Percentiles rank a stretch among this genome's conserved stretches.
Conservation (phyloP, 2,797 vertebrate species). For the Catharus ustulatus region DNA sequence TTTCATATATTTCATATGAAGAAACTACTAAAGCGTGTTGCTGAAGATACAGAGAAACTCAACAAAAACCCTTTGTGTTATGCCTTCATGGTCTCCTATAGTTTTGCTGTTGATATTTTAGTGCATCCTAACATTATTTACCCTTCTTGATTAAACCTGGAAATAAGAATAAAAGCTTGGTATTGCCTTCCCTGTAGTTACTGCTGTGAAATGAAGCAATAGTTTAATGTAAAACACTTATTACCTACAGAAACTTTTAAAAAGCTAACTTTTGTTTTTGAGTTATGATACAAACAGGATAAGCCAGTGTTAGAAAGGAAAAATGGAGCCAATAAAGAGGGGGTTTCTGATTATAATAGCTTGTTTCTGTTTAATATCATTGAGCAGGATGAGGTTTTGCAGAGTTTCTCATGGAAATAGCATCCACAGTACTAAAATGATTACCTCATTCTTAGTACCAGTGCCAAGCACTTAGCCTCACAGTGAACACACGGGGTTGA, state of each 20-base stretch:
- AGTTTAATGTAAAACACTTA: not conserved
- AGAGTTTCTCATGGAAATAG: slow-evolving; percentile 86
- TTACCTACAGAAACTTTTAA: slow-evolving; percentile 2
- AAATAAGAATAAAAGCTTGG: not conserved
- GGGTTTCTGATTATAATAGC: slow-evolving; percentile 72
- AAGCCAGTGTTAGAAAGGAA: slow-evolving; percentile 64
- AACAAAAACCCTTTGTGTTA: accelerated
- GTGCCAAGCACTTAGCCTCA: slow-evolving; percentile 80
- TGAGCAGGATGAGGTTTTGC: slow-evolving; percentile 71
- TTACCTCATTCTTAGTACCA: slow-evolving; percentile 83
- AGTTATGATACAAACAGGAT: slow-evolving; percentile 48
- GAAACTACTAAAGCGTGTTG: not conserved
- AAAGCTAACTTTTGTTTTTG: slow-evolving; percentile 58
- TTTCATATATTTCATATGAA: not conserved
- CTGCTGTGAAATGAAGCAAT: not conserved
- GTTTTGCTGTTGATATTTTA: not conserved
- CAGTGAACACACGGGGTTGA: slow-evolving; percentile 69
- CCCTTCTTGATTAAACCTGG: not conserved
- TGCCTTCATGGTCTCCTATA: not conserved
- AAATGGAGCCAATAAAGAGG: slow-evolving; percentile 64
- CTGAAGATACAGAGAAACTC: not conserved
- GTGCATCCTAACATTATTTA: not conserved
- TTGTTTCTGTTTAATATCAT: slow-evolving; percentile 80
- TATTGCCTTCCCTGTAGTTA: not conserved
- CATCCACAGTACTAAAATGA: slow-evolving; percentile 78